Conservation (phyloP, 2,888 invertebrate species). For the Meteorus colon region DNA sequence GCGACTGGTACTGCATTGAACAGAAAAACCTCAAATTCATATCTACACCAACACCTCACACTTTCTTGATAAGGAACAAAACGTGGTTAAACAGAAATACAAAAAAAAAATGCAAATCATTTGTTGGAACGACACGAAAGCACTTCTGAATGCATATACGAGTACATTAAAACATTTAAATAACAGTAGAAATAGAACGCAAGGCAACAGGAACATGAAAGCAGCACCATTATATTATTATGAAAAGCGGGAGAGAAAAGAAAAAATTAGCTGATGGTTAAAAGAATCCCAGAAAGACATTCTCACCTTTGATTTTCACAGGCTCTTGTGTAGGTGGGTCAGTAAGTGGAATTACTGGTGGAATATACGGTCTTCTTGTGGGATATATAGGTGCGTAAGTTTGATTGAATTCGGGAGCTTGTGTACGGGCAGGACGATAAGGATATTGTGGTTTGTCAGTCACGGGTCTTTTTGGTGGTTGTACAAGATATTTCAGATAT, state of each 20-base stretch:
- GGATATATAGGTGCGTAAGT: conserved; percentile 70
- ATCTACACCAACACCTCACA: conserved; percentile 19
- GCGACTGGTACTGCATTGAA: conserved; percentile 77
- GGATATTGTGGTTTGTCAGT: conserved; percentile 69
- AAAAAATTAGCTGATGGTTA: conserved; percentile 24
- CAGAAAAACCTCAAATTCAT: conserved; percentile 61
- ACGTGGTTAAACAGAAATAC: conserved; percentile 13
- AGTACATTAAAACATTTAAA: not conserved
- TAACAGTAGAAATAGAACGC: conserved; percentile 28
- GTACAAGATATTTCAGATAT: conserved; percentile 78
- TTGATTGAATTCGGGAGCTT: conserved; percentile 58
- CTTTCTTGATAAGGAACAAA: conserved; percentile 12
- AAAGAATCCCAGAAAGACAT: conserved; percentile 21
- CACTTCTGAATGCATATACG: conserved; percentile 24
- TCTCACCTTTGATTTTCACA: conserved; percentile 64
- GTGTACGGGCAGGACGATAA: conserved; percentile 63
- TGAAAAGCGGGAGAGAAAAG: conserved; percentile 21
- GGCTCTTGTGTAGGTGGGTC: conserved; percentile 48
- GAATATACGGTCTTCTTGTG: conserved; percentile 58
- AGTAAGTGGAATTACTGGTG: conserved; percentile 61
- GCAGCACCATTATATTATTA: not conserved
- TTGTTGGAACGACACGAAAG: not conserved
- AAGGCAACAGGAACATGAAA: conserved; percentile 17
- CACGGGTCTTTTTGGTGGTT: conserved; percentile 73
- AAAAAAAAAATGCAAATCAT: not conserved